Base-by-base conservation (phyloP, 2,888 invertebrate species). In the Rhingia rostrata region DNA sequence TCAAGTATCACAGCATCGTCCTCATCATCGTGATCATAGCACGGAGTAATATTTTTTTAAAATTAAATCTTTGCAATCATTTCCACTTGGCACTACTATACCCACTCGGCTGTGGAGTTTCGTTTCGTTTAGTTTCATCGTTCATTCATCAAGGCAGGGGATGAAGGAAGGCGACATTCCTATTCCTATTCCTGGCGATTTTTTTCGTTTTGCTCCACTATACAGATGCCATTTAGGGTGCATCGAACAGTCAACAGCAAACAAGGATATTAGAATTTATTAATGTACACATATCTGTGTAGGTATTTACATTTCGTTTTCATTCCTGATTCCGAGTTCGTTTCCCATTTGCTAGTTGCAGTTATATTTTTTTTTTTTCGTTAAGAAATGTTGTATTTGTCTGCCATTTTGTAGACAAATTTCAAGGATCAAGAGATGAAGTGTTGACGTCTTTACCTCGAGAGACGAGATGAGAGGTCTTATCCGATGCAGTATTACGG, bases 371-470 rank as follows among this genome's bases (percentile, higher is more conserved):
- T 32, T 33, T 39, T 61, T 61, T 41, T 10, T 61, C 14, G 32
- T 45, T 22, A 54, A 47, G 37, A 39, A 12, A 33, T 78, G 43
- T 54, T 78, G 80, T 85, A 80, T 74, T 70, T 85, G 84, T 80
- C 85, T 77, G 85, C 56, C 77, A 85, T 85, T 80, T 81, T 85
- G 85, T 85, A 81, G 85, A 85, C 85, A 85, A 85, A 85, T 85
- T 85, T 85, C 75, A 77, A 81, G 77, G 85, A 85, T 80, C 85
- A 85, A 80, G 80, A 80, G 80, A 81, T 81, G 81, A 81, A 85
- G 85, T 85, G 85, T 85, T 85, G 85, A 85, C 85, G 85, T 85
- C 80, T 85, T 85, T 85, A 75, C 85, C 85, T 81, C 70, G 80
- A 81, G 80, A 81, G 85, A 80, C 77, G 81, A 85, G 85, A 85